phyloP scores from a whole-genome alignment of 2,113 vertebrate species.

The Mesembrinibis cayennensis region DNA sequence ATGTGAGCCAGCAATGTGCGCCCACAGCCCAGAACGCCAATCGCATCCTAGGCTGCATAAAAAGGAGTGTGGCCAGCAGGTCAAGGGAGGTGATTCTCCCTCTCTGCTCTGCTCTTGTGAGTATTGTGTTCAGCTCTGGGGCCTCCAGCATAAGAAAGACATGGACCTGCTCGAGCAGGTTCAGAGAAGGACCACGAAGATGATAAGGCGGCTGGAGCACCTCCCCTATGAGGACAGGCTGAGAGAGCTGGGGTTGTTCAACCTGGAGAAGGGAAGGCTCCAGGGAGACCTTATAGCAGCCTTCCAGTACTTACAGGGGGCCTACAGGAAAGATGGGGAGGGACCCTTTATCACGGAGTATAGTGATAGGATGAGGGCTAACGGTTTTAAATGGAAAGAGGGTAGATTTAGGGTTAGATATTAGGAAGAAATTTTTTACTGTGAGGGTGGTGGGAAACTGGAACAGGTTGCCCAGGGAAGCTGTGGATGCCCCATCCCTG shows the following conservation, averaged over 20 bases:
- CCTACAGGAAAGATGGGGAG: background rate
- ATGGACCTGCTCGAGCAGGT: rapidly evolving
- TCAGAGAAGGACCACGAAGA: background rate
- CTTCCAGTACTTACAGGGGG: background rate
- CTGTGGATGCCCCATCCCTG: background rate
- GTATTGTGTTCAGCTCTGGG: background rate
- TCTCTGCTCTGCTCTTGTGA: background rate
- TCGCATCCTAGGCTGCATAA: background rate
- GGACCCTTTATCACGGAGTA: background rate
- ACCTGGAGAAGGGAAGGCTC: background rate
- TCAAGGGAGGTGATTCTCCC: background rate
- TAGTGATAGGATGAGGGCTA: background rate
- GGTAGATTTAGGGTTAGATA: background rate
- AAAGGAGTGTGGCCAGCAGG: background rate
- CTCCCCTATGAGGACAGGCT: background rate
- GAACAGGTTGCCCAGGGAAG: background rate
- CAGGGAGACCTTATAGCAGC: background rate
- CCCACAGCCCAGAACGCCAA: background rate
- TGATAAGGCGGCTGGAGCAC: background rate
- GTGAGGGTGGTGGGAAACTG: background rate
- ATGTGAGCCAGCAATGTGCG: background rate
- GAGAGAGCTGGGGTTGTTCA: background rate
- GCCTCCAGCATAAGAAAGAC: background rate
- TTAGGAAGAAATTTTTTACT: background rate
- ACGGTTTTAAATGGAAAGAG: background rate